Evolutionary conservation across 2,113 vertebrate genomes (phyloP), one percentile per base, ranked within the genome.

Genomic region (Nibea coibor): DNA sequence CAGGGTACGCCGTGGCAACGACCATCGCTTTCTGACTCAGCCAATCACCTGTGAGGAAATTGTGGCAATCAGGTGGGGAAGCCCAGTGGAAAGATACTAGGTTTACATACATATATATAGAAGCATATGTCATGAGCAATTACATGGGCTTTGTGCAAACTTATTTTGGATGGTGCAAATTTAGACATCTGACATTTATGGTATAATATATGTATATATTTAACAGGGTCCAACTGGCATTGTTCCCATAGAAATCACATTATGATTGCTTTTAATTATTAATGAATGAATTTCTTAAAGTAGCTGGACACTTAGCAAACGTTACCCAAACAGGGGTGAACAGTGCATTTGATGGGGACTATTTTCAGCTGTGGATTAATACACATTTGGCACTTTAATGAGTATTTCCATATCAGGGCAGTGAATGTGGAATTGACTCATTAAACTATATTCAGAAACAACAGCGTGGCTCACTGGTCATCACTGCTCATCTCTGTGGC

Each of bases 21-120:
- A 95, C 53, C 87, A 91, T 35, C 91, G 94, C 57, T 91, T 92
- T 12, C 92, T 93, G 24, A 94, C 95, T 11, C 95, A 96, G 87
- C 94, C 94, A 68, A 87, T 94, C 91, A 94, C 93, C 75, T 92
- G 88, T 15, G 94, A 94, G 66, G 94, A 94, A 63, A 93, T 92
- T 1, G 92, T 85, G 72, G 91, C 94, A 0, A 81, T 87, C 81
- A 95, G 94, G 95, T 95, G 85, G 54, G 53, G 51, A 64, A 48
- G 43, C 42, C 39, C 2, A 7, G 24, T 42, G 43, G 9, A 19
- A 2, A 28, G 3, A 48, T 26, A 39, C 48, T 47, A 31, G 22
- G n/a, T 19, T 62, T 45, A 45, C 12, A 45, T 45, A 45, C 12
- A 45, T 45, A 45, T 45, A 45, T 45, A 45, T 45, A 45, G 43